Evolutionary conservation across 2,113 vertebrate species (phyloP).

Genomic region (Melanerpes formicivorus): DNA sequence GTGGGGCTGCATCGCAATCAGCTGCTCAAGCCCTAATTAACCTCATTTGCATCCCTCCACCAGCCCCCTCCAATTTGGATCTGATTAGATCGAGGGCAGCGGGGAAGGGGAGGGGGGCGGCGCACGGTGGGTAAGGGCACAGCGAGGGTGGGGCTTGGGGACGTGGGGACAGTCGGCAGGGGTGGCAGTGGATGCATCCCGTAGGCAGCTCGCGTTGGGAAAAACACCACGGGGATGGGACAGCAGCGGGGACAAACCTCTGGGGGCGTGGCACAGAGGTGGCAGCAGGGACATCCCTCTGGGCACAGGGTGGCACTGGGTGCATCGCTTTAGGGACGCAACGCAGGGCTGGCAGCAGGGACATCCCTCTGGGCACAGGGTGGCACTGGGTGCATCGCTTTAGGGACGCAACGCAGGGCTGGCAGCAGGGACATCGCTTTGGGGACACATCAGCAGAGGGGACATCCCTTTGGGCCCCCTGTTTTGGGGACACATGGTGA

Average conservation of each 20-base stretch:
- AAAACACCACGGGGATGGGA: no score
- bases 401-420: not conserved
- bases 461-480: not conserved
- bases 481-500: no score
- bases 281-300: not conserved
- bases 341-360: accelerated
- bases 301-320: not conserved
- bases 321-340: not conserved
- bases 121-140: not conserved
- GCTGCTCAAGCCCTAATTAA: conserved; percentile 68
- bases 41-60: conserved; percentile 51
- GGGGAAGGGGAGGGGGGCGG: not conserved
- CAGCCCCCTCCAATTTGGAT: not conserved
- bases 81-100: not conserved
- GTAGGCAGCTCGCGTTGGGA: not conserved
- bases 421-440: not conserved
- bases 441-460: not conserved
- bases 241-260: accelerated
- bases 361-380: no score
- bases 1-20: conserved; percentile 60
- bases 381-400: no score
- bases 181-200: not conserved
- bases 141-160: no score
- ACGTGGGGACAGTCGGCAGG: not conserved
- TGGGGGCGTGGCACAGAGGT: not conserved